A percentile compares a stretch with the other conserved stretches of the same genome.
Evolutionary conservation across 2,113 vertebrate genomes (phyloP).

Genomic region (Thamnophis sirtalis): DNA sequence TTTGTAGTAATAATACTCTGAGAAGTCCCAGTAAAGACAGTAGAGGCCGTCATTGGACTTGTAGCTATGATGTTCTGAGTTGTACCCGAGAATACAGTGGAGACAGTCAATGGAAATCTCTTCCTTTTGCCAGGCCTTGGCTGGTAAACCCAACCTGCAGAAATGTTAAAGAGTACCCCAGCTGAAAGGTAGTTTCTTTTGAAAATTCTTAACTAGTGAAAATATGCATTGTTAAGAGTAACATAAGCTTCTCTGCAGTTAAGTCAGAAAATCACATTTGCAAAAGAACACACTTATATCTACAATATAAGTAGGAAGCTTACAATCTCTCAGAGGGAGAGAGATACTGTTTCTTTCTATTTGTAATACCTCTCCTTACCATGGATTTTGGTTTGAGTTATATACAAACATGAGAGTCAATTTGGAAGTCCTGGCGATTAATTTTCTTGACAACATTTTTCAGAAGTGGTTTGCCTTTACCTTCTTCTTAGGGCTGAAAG

Average conservation of each 20-base stretch:
- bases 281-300: not conserved
- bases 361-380: not conserved
- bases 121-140: constrained; percentile 75
- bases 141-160: constrained; percentile 80
- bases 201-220: constrained; percentile 2
- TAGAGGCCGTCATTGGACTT: constrained; percentile 46
- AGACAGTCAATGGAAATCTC: constrained; percentile 56
- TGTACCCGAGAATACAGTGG: constrained; percentile 50
- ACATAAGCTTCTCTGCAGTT: not conserved
- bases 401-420: not conserved
- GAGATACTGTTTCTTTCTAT: not conserved
- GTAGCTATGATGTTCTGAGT: constrained; percentile 65
- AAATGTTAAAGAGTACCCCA: constrained; percentile 39
- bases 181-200: not conserved
- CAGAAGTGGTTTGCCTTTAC: not conserved
- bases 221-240: not conserved
- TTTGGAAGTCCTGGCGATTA: not conserved
- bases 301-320: not conserved
- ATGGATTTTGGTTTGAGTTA: not conserved
- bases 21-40: constrained; percentile 55
- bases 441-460: not conserved
- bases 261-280: not conserved
- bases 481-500: not conserved
- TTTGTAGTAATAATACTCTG: constrained; percentile 64
- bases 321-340: not conserved